Conservation (phyloP, 1,140 invertebrate species). For the Linepithema humile region DNA sequence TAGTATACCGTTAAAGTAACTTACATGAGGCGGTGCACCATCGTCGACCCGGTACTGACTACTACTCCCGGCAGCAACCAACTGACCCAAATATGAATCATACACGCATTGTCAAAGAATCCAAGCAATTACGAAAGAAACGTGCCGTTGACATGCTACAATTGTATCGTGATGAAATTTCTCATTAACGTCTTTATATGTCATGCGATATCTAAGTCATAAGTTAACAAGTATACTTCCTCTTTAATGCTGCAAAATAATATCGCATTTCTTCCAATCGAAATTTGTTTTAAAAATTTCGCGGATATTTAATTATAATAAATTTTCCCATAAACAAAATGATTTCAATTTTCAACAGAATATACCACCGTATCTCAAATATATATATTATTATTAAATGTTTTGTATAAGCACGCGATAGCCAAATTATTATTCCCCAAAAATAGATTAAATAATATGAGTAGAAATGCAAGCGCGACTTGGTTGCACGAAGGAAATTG, state of each 20-base stretch:
- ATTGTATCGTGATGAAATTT: slow-evolving; percentile 30
- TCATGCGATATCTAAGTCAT: background rate
- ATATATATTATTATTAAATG: too few species aligned
- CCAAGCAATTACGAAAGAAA: slow-evolving; percentile 31
- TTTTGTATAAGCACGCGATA: too few species aligned
- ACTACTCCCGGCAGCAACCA: slow-evolving; percentile 48
- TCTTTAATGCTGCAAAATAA: background rate
- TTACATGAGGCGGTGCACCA: slow-evolving; percentile 34
- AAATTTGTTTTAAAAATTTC: background rate
- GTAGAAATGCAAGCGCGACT: background rate
- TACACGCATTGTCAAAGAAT: slow-evolving; percentile 52
- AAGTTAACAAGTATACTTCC: background rate
- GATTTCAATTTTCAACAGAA: too few species aligned
- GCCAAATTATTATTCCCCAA: too few species aligned
- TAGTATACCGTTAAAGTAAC: slow-evolving; percentile 65
- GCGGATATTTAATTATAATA: too few species aligned
- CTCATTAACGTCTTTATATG: slow-evolving; percentile 24
- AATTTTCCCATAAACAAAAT: too few species aligned
- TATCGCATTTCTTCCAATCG: background rate
- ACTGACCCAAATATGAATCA: slow-evolving; percentile 60
- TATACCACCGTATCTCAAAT: too few species aligned
- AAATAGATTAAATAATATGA: background rate
- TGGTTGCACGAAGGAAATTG: background rate
- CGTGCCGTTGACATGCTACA: slow-evolving; percentile 10
- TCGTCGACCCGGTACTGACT: slow-evolving; percentile 33